Evolutionary conservation across 2,888 invertebrate genomes (phyloP).

Genomic region (Drosophila anceps): DNA sequence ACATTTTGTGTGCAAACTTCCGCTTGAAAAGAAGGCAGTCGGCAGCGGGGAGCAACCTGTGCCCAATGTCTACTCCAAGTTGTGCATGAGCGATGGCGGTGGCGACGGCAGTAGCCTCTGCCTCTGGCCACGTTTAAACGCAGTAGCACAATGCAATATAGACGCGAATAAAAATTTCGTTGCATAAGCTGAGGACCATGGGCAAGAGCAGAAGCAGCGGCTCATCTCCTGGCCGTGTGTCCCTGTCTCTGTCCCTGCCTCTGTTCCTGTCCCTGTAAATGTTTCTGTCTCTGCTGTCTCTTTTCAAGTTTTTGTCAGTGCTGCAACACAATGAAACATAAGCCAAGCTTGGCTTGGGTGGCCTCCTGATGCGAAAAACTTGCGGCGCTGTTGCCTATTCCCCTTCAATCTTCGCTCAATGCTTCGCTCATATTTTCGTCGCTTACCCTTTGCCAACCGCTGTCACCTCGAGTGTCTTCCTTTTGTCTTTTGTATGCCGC

Average conservation of each 20-base stretch:
- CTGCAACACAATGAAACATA: constrained; percentile 57
- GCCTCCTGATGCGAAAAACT: constrained; percentile 56
- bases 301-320: constrained; percentile 51
- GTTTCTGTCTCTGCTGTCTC: not conserved
- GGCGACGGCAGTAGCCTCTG: not conserved
- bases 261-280: no score
- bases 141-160: constrained; percentile 37
- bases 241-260: no score
- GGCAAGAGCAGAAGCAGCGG: not conserved
- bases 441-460: not conserved
- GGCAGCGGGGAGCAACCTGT: not conserved
- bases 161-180: constrained; percentile 40
- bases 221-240: not conserved
- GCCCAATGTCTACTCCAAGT: no score
- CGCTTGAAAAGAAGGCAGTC: constrained; percentile 38
- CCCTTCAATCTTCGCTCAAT: constrained; percentile 49
- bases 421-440: not conserved
- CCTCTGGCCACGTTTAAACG: constrained; percentile 46
- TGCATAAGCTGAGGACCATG: constrained; percentile 50
- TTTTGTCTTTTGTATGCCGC: constrained; percentile 22
- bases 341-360: constrained; percentile 28
- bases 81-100: not conserved
- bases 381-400: constrained; percentile 46
- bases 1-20: constrained; percentile 50
- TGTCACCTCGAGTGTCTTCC: not conserved